These are phyloP conservation scores for Campoplex capitator DNA, from an alignment of 2,888 invertebrate species.

Conservation along the genomic window DNA sequence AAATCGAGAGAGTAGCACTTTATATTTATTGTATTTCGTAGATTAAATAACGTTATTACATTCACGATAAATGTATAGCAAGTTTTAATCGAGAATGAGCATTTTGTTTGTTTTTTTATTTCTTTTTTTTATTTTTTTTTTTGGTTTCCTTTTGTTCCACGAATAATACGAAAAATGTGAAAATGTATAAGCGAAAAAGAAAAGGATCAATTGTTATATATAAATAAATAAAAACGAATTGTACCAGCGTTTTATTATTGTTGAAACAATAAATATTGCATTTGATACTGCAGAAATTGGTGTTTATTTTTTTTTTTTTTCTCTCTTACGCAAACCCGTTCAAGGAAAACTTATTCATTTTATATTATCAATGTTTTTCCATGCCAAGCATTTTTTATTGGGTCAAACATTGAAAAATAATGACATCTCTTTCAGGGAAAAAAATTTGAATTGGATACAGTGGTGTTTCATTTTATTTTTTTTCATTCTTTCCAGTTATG, in stretches of 20 bases:
- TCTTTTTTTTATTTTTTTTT: neutral
- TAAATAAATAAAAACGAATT: slow-evolving; percentile 51
- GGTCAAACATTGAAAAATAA: slow-evolving; percentile 7
- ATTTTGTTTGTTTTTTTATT: slow-evolving; percentile 24
- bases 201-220: slow-evolving; percentile 28
- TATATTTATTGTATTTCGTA: slow-evolving; percentile 62
- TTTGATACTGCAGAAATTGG: slow-evolving; percentile 59
- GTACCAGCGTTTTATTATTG: slow-evolving; percentile 77
- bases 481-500: neutral
- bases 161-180: neutral
- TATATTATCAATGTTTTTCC: neutral
- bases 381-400: neutral
- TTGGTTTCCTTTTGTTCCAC: neutral
- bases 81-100: slow-evolving; percentile 36
- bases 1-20: slow-evolving; percentile 49
- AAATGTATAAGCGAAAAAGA: slow-evolving; percentile 47
- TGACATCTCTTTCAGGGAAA: slow-evolving; percentile 12
- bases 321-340: neutral
- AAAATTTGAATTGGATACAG: slow-evolving; percentile 10
- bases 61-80: slow-evolving; percentile 52
- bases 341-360: neutral
- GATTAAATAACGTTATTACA: slow-evolving; percentile 43
- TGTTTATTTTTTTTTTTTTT: neutral
- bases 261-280: slow-evolving; percentile 78
- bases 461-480: neutral